Evolutionary conservation across 2,797 vertebrate species (phyloP).

Genomic region (Eospalax fontanierii): DNA sequence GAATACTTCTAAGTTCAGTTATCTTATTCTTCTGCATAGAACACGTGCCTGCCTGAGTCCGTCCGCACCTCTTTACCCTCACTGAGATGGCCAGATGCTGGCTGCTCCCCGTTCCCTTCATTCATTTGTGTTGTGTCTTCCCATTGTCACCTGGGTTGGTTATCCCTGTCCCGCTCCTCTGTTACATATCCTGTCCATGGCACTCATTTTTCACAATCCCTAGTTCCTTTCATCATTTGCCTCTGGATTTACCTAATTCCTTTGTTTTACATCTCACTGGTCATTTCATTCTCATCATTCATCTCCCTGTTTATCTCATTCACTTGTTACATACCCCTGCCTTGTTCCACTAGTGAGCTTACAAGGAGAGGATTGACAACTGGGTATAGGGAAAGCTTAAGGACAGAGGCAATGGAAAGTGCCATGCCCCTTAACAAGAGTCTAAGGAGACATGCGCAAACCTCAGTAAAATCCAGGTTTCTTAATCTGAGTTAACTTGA

Average conservation of each 20-base stretch:
- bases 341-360: not conserved
- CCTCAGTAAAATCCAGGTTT: not conserved
- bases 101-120: not conserved
- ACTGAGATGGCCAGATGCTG: not conserved
- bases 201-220: not conserved
- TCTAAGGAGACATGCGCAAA: not conserved
- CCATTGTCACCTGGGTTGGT: not conserved
- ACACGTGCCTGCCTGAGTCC: not conserved
- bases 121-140: not conserved
- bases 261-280: not conserved
- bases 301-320: not conserved
- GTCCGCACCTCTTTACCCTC: not conserved
- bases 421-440: not conserved
- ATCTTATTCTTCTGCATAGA: not conserved
- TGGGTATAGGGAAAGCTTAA: not conserved
- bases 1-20: not conserved
- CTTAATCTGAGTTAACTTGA: not conserved
- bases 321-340: accelerated
- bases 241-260: not conserved
- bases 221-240: not conserved
- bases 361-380: accelerated
- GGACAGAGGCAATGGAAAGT: not conserved
- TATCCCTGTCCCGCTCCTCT: not conserved
- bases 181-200: not conserved
- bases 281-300: not conserved